Conservation (phyloP, 2,888 invertebrate genomes). For the Cetonia aurata region DNA sequence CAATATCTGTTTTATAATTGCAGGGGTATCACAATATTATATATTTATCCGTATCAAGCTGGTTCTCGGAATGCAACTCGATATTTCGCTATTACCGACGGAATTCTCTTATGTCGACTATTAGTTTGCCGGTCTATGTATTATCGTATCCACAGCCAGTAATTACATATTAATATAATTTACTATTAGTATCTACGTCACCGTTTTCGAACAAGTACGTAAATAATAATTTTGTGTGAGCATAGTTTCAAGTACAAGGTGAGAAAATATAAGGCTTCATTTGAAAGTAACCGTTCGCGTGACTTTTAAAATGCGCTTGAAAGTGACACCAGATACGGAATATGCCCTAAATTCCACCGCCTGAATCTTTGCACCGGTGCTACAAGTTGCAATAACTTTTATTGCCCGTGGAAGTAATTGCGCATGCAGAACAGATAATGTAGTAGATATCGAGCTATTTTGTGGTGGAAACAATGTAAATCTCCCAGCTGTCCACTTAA, state of each 20-base stretch:
- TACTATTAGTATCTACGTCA: neutral
- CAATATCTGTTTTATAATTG: too few relatives aligned
- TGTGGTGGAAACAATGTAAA: constrained; percentile 9
- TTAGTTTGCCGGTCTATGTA: constrained; percentile 1
- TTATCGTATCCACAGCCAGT: neutral
- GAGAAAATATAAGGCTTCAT: constrained; percentile 39
- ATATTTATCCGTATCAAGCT: too few relatives aligned
- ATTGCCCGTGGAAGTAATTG: constrained; percentile 28
- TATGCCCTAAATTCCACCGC: constrained; percentile 36
- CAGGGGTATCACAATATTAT: too few relatives aligned
- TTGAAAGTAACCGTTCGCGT: constrained; percentile 39
- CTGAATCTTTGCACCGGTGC: constrained; percentile 33
- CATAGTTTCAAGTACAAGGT: constrained; percentile 35
- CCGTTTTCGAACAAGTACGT: neutral
- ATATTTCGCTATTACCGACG: too few relatives aligned
- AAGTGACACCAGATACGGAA: constrained; percentile 39
- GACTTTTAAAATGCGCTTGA: constrained; percentile 37
- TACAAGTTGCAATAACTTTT: constrained; percentile 24
- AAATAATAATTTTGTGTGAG: constrained; percentile 16
- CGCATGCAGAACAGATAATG: constrained; percentile 25
- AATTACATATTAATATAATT: constrained; percentile 16
- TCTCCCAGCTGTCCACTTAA: neutral
- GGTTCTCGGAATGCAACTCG: too few relatives aligned
- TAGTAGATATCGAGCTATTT: constrained; percentile 15
- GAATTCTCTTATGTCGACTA: too few relatives aligned